Conservation (phyloP, 2,797 vertebrate genomes). For the Gymnocypris eckloni region DNA sequence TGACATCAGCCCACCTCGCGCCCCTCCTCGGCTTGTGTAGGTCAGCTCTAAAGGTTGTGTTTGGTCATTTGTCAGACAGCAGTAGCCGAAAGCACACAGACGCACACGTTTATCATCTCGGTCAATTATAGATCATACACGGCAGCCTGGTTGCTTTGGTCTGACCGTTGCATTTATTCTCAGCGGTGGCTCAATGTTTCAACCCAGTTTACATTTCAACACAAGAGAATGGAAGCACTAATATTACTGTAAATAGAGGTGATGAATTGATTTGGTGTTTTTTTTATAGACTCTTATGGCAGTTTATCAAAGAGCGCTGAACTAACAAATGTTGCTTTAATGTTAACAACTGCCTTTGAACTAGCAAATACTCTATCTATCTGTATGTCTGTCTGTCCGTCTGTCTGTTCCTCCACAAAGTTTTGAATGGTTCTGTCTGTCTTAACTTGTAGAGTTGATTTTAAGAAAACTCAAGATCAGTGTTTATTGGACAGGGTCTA, state of each 20-base stretch:
- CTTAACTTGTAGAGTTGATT: neutral
- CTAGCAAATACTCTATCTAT: neutral
- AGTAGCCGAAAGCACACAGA: constrained; percentile 64
- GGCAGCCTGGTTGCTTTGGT: constrained; percentile 68
- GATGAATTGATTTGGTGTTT: constrained; percentile 42
- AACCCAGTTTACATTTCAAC: constrained; percentile 54
- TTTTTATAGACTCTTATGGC: neutral
- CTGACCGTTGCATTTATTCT: constrained; percentile 68
- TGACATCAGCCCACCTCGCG: constrained; percentile 8
- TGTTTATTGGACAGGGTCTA: constrained; percentile 3
- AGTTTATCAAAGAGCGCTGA: neutral
- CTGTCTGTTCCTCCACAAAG: neutral
- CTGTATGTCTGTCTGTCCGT: neutral
- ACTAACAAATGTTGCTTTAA: neutral
- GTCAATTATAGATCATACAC: constrained; percentile 76
- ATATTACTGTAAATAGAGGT: constrained; percentile 53
- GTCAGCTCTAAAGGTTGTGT: constrained; percentile 78
- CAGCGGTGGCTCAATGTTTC: constrained; percentile 66
- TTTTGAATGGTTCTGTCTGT: neutral
- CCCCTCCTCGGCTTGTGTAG: constrained; percentile 66
- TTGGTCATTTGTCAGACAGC: constrained; percentile 77
- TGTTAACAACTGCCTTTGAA: neutral
- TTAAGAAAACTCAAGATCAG: neutral
- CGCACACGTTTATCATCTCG: constrained; percentile 68
- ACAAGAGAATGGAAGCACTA: constrained; percentile 64